Conservation (phyloP, 2,888 invertebrate genomes). For the Emmelina monodactyla region DNA sequence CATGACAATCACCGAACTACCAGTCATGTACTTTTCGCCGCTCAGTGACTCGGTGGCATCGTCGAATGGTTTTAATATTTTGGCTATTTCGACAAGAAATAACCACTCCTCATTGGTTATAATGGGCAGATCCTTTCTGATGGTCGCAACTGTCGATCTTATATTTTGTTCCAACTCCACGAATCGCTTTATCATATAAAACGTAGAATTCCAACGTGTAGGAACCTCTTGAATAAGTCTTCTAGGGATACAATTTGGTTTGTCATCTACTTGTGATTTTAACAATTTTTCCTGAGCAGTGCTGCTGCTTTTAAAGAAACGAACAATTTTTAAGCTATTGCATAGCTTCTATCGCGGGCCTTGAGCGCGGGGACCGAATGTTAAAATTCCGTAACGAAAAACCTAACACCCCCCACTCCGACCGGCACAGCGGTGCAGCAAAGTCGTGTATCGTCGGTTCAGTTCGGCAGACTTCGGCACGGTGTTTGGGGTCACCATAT, state of each 20-base stretch:
- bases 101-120: slow-evolving; percentile 17
- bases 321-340: too few relatives aligned
- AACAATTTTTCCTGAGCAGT: slow-evolving; percentile 13
- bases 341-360: too few relatives aligned
- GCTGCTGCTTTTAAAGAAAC: slow-evolving; percentile 14
- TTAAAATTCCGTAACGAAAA: too few relatives aligned
- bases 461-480: too few relatives aligned
- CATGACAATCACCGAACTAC: slow-evolving; percentile 1
- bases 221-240: slow-evolving; percentile 17
- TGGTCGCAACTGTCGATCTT: slow-evolving; percentile 12
- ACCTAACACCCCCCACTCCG: too few relatives aligned
- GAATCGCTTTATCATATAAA: slow-evolving; percentile 17
- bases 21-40: slow-evolving; percentile 3
- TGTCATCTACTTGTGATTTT: slow-evolving; percentile 4
- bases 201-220: slow-evolving; percentile 20
- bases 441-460: too few relatives aligned
- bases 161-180: slow-evolving; percentile 15
- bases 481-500: too few relatives aligned
- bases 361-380: too few relatives aligned
- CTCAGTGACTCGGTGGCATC: slow-evolving; percentile 9
- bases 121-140: slow-evolving; percentile 14
- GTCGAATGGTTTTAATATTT: slow-evolving; percentile 20
- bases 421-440: too few relatives aligned
- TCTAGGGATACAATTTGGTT: slow-evolving; percentile 9
- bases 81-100: slow-evolving; percentile 10